Percentiles rank a stretch among this genome's conserved stretches.
Evolutionary conservation across 2,888 invertebrate species (phyloP).

Genomic region (Platynereis dumerilii): DNA sequence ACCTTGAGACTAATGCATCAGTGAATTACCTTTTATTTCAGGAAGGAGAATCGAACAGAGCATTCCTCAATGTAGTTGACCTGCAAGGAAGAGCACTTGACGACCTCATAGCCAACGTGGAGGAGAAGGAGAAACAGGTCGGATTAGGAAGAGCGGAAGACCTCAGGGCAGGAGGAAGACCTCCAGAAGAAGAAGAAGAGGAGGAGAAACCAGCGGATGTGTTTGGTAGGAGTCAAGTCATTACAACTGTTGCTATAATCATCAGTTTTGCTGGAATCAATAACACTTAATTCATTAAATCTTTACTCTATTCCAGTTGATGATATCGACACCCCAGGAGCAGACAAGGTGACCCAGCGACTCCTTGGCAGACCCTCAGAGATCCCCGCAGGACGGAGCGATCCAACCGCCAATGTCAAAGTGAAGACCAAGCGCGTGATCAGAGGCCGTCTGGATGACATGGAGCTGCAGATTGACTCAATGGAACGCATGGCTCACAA

Average conservation of each 20-base stretch:
- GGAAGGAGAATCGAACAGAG: constrained; percentile 11
- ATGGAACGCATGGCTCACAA: constrained; percentile 56
- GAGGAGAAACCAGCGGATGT: background rate
- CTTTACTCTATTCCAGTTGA: no score
- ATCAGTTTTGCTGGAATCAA: no score
- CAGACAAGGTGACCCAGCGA: constrained; percentile 14
- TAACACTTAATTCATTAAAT: no score
- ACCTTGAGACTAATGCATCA: no score
- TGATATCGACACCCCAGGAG: background rate
- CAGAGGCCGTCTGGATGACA: constrained; percentile 46
- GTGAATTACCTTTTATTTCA: no score
- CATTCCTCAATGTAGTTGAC: constrained; percentile 37
- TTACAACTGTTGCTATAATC: no score
- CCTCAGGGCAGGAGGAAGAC: background rate
- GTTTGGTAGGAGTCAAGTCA: background rate
- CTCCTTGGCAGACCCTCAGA: background rate
- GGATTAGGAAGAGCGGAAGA: background rate
- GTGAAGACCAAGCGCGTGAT: constrained; percentile 45
- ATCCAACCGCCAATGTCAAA: no score
- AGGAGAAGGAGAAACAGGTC: constrained; percentile 7
- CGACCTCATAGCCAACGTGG: constrained; percentile 30
- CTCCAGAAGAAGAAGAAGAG: background rate
- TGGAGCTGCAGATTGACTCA: constrained; percentile 52
- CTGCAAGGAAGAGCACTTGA: constrained; percentile 26
- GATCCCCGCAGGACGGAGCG: no score